Evolutionary conservation across 2,113 vertebrate genomes (phyloP), one percentile per base, ranked within the genome.

Genomic region (Nothocercus nigrocapillus): DNA sequence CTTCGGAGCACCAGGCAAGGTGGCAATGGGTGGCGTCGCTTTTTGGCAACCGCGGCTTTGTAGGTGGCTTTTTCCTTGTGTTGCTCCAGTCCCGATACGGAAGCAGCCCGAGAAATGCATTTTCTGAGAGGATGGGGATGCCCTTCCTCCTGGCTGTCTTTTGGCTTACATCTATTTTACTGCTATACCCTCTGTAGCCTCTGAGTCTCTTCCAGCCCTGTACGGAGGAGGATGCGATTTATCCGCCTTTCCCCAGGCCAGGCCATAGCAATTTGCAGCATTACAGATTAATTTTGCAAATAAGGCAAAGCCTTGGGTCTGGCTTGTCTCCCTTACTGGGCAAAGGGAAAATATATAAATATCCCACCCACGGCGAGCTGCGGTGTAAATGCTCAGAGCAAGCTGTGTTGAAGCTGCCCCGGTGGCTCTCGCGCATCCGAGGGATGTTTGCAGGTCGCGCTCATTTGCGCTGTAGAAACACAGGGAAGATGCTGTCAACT

Each of bases 401-500:
- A 87, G 73, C 67, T 4, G 0, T 3, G 13, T 13, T 0, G 2
- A 49, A 58, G 79, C 74, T 5, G 1, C 56, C 42, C 22, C 69
- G 11, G 58, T 24, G 44, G 42, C n/a, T 24, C 44, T n/a, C 22
- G 22, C 6, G n/a, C 9, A 47, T n/a, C 85, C 17, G 75, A 53
- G 72, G 72, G 59, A 21, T 44, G 72, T 82, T 86, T 72, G 30
- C 64, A 28, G 68, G 25, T 74, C n/a, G 49, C 36, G 1, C 59
- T 58, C 22, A 1, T 2, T 15, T 61, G 34, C 11, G 1, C 85
- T 42, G n/a, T 32, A 74, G 89, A 66, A 70, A 83, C 67, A n/a
- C 16, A 45, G 69, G 53, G 70, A 94, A 84, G 84, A 82, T 81
- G 85, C 13, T 40, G 25, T 42, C 83, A 91, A 83, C 68, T 74